Conservation (phyloP, 2,888 invertebrate genomes). For the Dryobotodes eremita region DNA sequence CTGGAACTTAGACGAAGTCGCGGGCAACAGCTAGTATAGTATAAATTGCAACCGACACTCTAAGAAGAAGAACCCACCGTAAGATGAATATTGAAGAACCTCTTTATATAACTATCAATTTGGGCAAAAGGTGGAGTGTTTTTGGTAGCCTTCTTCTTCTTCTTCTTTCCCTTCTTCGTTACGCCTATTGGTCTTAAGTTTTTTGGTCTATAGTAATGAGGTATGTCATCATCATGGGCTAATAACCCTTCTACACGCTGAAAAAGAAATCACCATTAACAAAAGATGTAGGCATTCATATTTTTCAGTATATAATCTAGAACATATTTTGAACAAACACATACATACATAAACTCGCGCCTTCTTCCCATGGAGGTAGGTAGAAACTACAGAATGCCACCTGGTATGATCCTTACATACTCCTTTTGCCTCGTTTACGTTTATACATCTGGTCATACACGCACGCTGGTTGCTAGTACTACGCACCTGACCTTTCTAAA, state of each 20-base stretch:
- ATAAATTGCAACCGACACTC: neutral
- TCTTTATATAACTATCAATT: neutral
- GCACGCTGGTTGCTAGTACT: no score
- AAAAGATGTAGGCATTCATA: neutral
- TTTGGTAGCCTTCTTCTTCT: neutral
- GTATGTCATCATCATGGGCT: neutral
- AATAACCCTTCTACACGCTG: conserved; percentile 2
- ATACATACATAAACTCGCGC: no score
- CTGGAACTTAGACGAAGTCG: no score
- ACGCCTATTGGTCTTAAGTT: neutral
- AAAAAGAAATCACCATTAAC: neutral
- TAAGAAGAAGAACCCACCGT: neutral
- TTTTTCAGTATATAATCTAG: neutral
- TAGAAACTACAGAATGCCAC: no score
- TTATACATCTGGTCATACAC: no score
- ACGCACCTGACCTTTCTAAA: no score
- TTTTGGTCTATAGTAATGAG: conserved; percentile 1
- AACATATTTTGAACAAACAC: neutral
- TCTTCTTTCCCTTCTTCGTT: conserved; percentile 1
- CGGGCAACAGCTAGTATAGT: no score
- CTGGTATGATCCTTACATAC: no score
- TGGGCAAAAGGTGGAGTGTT: neutral
- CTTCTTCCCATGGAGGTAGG: no score
- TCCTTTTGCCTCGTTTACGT: no score
- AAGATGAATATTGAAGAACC: conserved; percentile 4